Evolutionary conservation across 2,888 invertebrate genomes (phyloP).

Genomic region (Siphlonurus alternatus): DNA sequence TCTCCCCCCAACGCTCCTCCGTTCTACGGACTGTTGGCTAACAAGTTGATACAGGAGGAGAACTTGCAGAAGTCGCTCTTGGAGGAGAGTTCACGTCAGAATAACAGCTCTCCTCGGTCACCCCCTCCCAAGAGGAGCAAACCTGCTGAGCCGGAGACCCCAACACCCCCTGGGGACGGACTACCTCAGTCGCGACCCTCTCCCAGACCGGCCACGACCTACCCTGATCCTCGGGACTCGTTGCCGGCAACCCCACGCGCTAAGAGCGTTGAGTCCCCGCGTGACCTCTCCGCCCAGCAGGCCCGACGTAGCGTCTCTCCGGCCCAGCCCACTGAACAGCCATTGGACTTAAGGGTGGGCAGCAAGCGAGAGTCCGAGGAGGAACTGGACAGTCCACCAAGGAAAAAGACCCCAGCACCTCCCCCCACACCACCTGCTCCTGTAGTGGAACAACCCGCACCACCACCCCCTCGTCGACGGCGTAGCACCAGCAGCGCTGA

Average conservation of each 20-base stretch:
- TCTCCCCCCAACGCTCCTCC: slow-evolving; percentile 1
- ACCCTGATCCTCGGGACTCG: slow-evolving; percentile 20
- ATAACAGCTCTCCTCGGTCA: background rate
- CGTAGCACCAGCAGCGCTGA: background rate
- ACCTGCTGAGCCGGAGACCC: background rate
- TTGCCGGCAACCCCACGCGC: slow-evolving; percentile 4
- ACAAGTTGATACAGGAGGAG: background rate
- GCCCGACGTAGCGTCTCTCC: slow-evolving; percentile 17
- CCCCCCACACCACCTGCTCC: slow-evolving; percentile 19
- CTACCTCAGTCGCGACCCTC: slow-evolving; percentile 38
- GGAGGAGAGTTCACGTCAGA: background rate
- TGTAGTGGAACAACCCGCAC: slow-evolving; percentile 7
- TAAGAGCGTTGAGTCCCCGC: background rate
- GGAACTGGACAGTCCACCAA: slow-evolving; percentile 13
- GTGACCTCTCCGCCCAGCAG: slow-evolving; percentile 3
- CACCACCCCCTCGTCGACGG: slow-evolving; percentile 13
- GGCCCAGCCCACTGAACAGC: slow-evolving; percentile 33
- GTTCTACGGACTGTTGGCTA: background rate
- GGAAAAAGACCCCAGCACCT: slow-evolving; percentile 15
- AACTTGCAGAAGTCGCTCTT: background rate
- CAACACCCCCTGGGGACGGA: background rate
- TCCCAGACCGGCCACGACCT: slow-evolving; percentile 36
- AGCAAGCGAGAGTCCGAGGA: slow-evolving; percentile 30
- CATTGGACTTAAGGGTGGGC: slow-evolving; percentile 54
- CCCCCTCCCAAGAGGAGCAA: background rate